Evolutionary conservation across 2,797 vertebrate species (phyloP).

Genomic region (Cirrhinus mrigala): DNA sequence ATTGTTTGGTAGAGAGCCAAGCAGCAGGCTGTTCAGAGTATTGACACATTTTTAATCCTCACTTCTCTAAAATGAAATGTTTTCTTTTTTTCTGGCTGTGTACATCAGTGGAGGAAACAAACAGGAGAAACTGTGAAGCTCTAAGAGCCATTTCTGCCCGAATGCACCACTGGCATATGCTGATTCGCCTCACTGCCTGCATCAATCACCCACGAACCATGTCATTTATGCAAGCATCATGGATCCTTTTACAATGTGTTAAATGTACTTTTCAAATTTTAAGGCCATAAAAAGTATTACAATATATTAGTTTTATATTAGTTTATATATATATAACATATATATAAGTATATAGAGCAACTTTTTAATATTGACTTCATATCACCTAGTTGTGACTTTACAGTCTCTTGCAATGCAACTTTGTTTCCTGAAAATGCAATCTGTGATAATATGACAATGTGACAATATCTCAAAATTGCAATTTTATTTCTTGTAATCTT

Average conservation of each 20-base stretch:
- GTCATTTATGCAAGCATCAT: background rate
- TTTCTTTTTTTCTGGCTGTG: constrained; percentile 18
- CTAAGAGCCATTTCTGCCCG: constrained; percentile 57
- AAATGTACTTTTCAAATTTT: background rate
- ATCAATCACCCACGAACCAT: constrained; percentile 54
- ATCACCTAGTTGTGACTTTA: background rate
- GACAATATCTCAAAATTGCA: background rate
- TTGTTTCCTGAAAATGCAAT: background rate
- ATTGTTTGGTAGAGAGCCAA: constrained; percentile 42
- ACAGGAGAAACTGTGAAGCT: constrained; percentile 54
- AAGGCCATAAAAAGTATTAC: background rate
- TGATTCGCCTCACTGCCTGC: constrained; percentile 49
- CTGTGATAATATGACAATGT: too few relatives aligned
- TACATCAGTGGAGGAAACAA: constrained; percentile 33
- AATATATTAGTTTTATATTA: background rate
- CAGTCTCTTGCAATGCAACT: background rate
- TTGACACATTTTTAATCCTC: constrained; percentile 49
- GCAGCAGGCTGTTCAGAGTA: constrained; percentile 25
- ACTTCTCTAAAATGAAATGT: constrained; percentile 23
- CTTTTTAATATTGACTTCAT: background rate
- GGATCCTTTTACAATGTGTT: background rate
- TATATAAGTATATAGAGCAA: too few relatives aligned
- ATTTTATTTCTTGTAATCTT: background rate
- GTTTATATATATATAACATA: too few relatives aligned
- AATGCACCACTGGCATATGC: constrained; percentile 61